Evolutionary conservation across 2,113 vertebrate genomes (phyloP).

Genomic region (Salvelinus fontinalis): DNA sequence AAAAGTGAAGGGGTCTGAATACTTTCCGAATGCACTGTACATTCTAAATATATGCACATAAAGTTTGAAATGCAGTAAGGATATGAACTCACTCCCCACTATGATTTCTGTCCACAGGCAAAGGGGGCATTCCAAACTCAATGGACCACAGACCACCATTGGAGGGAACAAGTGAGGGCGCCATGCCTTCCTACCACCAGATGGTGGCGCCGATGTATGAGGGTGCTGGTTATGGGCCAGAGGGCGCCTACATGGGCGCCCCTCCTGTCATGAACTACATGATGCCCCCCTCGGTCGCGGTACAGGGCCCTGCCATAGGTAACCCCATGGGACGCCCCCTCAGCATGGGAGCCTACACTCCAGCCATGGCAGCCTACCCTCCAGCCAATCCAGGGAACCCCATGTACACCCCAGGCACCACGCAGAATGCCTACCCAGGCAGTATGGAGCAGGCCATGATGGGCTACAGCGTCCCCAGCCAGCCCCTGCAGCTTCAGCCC

Average conservation of each 20-base stretch:
- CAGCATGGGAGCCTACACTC: constrained; percentile 75
- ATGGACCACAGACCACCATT: constrained; percentile 84
- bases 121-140: constrained; percentile 79
- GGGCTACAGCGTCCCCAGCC: constrained; percentile 80
- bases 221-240: constrained; percentile 79
- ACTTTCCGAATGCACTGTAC: too few species aligned
- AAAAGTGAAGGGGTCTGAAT: too few species aligned
- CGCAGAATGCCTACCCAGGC: constrained; percentile 82
- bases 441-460: constrained; percentile 82
- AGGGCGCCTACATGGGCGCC: constrained; percentile 81
- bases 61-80: background rate
- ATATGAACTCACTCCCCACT: background rate
- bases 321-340: constrained; percentile 80
- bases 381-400: constrained; percentile 50
- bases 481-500: constrained; percentile 80
- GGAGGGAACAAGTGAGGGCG: constrained; percentile 81
- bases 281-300: constrained; percentile 79
- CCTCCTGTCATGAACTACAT: constrained; percentile 83
- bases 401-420: constrained; percentile 74
- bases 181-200: constrained; percentile 85
- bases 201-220: constrained; percentile 84
- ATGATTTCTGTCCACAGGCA: constrained; percentile 73
- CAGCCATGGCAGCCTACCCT: constrained; percentile 57
- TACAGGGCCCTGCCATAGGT: constrained; percentile 79
- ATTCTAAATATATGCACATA: background rate